A percentile compares a stretch with the other conserved stretches of the same genome.
Conservation (phyloP, 2,888 invertebrate genomes). For the Nephrotoma guestfalica region DNA sequence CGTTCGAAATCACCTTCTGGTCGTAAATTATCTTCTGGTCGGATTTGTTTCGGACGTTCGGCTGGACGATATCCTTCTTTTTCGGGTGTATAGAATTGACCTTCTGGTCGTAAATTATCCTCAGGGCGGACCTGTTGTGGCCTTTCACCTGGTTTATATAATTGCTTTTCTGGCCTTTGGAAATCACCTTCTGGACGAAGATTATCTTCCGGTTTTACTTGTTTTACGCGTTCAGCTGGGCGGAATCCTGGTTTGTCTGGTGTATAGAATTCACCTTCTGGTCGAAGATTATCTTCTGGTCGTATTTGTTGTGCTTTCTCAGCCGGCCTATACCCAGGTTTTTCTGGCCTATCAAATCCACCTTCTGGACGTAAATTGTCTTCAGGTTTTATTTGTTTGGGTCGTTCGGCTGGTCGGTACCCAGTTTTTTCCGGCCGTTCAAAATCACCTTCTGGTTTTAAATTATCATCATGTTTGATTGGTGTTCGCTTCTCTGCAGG, state of each 20-base stretch:
- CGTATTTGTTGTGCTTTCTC: constrained; percentile 6
- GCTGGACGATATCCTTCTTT: constrained; percentile 25
- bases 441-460: constrained; percentile 32
- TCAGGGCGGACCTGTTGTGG: constrained; percentile 30
- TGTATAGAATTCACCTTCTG: constrained; percentile 36
- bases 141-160: constrained; percentile 34
- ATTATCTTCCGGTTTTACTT: constrained; percentile 20
- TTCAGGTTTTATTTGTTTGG: constrained; percentile 27
- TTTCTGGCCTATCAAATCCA: constrained; percentile 26
- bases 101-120: constrained; percentile 42
- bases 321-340: constrained; percentile 9
- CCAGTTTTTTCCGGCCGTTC: constrained; percentile 26
- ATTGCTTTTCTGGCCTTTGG: constrained; percentile 25
- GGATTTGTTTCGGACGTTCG: constrained; percentile 29
- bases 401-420: constrained; percentile 29
- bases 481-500: constrained; percentile 31
- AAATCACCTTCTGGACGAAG: constrained; percentile 26
- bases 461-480: constrained; percentile 32
- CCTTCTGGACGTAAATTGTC: constrained; percentile 39
- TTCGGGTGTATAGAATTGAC: constrained; percentile 36
- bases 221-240: constrained; percentile 1
- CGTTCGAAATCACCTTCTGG: constrained; percentile 39
- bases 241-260: constrained; percentile 23
- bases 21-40: constrained; percentile 36
- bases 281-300: constrained; percentile 40